Conservation (phyloP, 2,113 vertebrate species). For the Macrotis lagotis region DNA sequence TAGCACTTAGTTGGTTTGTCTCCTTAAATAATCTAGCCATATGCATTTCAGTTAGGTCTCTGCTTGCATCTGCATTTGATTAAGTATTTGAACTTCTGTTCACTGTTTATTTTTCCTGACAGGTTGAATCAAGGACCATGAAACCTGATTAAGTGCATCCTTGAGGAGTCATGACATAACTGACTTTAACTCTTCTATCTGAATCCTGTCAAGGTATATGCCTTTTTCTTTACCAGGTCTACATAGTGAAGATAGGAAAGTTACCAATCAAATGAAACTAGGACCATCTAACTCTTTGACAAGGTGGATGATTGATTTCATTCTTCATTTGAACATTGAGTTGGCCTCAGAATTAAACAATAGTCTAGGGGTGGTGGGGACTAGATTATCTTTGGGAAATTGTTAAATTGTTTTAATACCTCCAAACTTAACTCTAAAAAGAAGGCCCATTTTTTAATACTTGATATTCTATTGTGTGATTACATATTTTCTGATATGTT, state of each 20-base stretch:
- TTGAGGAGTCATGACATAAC: slow-evolving; percentile 31
- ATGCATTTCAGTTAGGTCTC: slow-evolving; percentile 16
- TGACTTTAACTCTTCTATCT: not conserved
- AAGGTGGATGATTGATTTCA: not conserved
- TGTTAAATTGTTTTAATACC: not conserved
- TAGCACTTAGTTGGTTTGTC: not conserved
- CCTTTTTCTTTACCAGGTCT: not conserved
- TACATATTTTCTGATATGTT: too few relatives aligned
- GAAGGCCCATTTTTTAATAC: not conserved
- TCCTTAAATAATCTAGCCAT: slow-evolving; percentile 30
- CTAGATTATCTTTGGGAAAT: not conserved
- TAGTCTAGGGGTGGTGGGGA: not conserved
- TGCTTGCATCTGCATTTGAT: slow-evolving; percentile 18
- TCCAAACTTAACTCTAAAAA: not conserved
- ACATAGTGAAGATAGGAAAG: not conserved
- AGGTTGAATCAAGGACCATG: slow-evolving; percentile 48
- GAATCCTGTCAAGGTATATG: not conserved
- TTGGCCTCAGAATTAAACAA: not conserved
- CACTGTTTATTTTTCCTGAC: slow-evolving; percentile 49
- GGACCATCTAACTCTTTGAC: not conserved
- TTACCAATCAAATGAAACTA: not conserved
- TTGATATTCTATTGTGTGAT: not conserved
- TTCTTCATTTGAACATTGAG: not conserved
- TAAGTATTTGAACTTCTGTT: slow-evolving; percentile 47
- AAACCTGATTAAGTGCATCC: slow-evolving; percentile 46